A percentile compares a stretch with the other conserved stretches of the same genome.
These are phyloP conservation scores for Gordius sp. DNA, from an alignment of 2,888 invertebrate species.

Conservation along the genomic window DNA sequence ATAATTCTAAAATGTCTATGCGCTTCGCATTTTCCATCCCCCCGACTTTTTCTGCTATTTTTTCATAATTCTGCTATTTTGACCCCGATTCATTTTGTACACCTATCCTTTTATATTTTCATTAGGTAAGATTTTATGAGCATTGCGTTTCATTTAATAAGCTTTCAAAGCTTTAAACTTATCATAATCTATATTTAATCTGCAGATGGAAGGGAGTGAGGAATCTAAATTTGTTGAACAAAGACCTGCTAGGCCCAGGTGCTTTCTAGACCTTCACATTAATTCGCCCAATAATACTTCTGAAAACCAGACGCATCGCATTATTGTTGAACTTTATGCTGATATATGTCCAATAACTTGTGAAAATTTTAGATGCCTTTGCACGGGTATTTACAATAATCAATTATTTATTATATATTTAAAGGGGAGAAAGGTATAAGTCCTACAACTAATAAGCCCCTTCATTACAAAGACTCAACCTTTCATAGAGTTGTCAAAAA, in stretches of 20 bases:
- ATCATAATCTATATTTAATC: no score
- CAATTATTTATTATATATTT: conserved; percentile 17
- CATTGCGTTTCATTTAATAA: no score
- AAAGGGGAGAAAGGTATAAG: conserved; percentile 60
- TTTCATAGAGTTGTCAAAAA: conserved; percentile 58
- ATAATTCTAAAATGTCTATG: no score
- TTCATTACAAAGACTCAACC: conserved; percentile 45
- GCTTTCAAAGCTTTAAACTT: no score
- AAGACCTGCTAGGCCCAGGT: conserved; percentile 11
- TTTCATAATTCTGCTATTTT: no score
- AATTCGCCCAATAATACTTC: neutral
- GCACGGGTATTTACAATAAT: conserved; percentile 37
- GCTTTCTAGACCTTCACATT: conserved; percentile 4
- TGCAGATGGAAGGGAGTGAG: no score
- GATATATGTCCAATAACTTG: conserved; percentile 66
- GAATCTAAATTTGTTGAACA: no score
- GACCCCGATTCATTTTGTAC: no score
- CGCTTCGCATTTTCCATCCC: no score
- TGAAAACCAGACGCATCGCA: conserved; percentile 24
- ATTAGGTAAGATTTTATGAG: no score
- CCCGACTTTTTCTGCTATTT: no score
- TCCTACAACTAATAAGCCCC: conserved; percentile 40
- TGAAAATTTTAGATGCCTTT: conserved; percentile 70
- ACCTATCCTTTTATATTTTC: no score
- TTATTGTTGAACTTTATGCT: conserved; percentile 63